Base-by-base conservation (phyloP, 2,113 vertebrate genomes). In the Catharus minimus region DNA sequence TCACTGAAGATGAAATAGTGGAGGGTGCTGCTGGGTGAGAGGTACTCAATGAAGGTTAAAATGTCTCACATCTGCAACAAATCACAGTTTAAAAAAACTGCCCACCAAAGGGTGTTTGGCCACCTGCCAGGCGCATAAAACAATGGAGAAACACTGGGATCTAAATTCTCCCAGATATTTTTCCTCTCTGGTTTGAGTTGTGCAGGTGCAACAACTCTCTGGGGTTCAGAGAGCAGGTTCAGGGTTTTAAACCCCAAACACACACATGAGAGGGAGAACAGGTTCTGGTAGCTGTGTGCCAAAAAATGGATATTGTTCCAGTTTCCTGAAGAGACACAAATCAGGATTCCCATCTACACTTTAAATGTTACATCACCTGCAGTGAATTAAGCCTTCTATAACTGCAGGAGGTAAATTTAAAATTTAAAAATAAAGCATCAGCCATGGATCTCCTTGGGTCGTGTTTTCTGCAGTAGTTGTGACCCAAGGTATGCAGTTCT, bases 251-350 rank as follows among this genome's bases (percentile, higher is more conserved):
- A 58, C 16, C 10, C 18, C 2, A 3, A 57, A 43, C 8, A 47
- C 22, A 47, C 22, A 11, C 12, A 4, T 1, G 10, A 61, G 36
- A 3, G 26, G 16, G 7, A 3, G 3, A 81, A 46, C 0, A 2
- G 46, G 8, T 15, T 74, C 61, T 39, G 24, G 11, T 55, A 44
- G 10, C 20, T 83, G 7, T 2, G 0, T 53, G 24, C 15, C 11
- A 23, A 57, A 39, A 60, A 27, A 5, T 13, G 0, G 32, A 4
- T 39, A 24, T 16, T 60, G 38, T 77, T 73, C 36, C 18, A 13
- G 46, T 71, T 76, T 77, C 44, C 50, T 77, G 22, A 68, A 55
- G 22, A 50, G 80, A 43, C 1, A 47, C 5, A 61, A 61, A 38
- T 39, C 38, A 20, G 16, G 14, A 57, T 52, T 74, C 16, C 13